A percentile compares a stretch with the other conserved stretches of the same genome.
Evolutionary conservation across 2,113 vertebrate species (phyloP).

Genomic region (Sphaerodactylus townsendi): DNA sequence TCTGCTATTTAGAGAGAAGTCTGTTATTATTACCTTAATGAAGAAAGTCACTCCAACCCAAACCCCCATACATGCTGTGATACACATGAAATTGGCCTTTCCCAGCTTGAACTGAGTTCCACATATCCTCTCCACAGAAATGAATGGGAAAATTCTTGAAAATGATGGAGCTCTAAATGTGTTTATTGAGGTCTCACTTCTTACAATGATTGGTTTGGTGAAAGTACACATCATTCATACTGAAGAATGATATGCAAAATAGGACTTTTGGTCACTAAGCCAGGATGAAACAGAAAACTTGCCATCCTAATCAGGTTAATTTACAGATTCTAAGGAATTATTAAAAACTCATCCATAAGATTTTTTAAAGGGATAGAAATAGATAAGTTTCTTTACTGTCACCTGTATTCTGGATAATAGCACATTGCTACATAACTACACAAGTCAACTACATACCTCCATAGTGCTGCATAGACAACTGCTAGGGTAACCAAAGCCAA

Average conservation of each 20-base stretch:
- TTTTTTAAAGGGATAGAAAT: neutral
- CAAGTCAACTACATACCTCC: constrained; percentile 85
- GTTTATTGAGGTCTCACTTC: neutral
- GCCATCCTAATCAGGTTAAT: constrained; percentile 27
- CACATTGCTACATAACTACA: constrained; percentile 3
- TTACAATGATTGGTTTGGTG: neutral
- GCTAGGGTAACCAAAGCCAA: constrained; percentile 94
- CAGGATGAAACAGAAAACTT: constrained; percentile 29
- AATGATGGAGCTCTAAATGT: neutral
- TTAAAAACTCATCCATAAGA: constrained; percentile 18
- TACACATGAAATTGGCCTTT: neutral
- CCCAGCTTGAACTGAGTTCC: neutral
- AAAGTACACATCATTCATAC: neutral
- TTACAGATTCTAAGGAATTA: neutral
- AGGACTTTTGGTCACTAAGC: neutral
- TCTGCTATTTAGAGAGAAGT: neutral
- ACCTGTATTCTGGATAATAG: constrained; percentile 23
- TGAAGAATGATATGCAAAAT: neutral
- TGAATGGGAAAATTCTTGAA: neutral
- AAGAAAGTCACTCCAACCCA: neutral
- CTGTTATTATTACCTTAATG: neutral
- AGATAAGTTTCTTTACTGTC: constrained; percentile 2
- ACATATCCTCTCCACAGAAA: neutral
- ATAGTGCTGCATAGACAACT: constrained; percentile 93
- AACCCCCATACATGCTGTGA: neutral